Evolutionary conservation across 2,888 invertebrate species (phyloP).

Genomic region (Cerastis rubricosa): DNA sequence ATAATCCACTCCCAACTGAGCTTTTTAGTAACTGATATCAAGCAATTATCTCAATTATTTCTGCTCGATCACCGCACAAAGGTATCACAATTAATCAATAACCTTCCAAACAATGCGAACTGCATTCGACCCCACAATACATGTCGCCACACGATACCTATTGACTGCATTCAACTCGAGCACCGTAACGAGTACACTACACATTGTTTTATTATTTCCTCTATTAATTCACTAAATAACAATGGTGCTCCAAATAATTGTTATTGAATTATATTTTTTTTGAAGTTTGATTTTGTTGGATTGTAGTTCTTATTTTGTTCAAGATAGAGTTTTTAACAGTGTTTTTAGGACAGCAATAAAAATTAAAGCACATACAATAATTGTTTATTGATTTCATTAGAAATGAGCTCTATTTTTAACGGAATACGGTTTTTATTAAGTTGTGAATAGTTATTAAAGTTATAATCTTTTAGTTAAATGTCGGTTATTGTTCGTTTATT

Average conservation of each 20-base stretch:
- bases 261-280: conserved; percentile 55
- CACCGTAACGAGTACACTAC: conserved; percentile 58
- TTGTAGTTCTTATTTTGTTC: conserved; percentile 19
- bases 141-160: conserved; percentile 71
- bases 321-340: background rate
- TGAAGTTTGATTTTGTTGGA: conserved; percentile 6
- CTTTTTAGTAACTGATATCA: conserved; percentile 60
- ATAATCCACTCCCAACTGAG: conserved; percentile 24
- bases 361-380: conserved; percentile 13
- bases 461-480: conserved; percentile 44
- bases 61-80: conserved; percentile 58
- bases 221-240: conserved; percentile 63
- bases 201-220: conserved; percentile 64
- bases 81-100: conserved; percentile 64
- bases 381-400: background rate
- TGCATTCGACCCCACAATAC: conserved; percentile 59
- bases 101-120: conserved; percentile 51
- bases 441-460: conserved; percentile 12
- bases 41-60: conserved; percentile 67
- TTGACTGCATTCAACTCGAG: conserved; percentile 65
- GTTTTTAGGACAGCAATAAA: conserved; percentile 14
- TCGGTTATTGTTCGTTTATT: conserved; percentile 56
- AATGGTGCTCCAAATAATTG: conserved; percentile 60
- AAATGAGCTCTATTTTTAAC: conserved; percentile 16
- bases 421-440: conserved; percentile 12